Evolutionary conservation across 35 echinoderm and acorn worm genomes (phyloP), one percentile per base, ranked within the genome.

Genomic region (Acanthaster planci): DNA sequence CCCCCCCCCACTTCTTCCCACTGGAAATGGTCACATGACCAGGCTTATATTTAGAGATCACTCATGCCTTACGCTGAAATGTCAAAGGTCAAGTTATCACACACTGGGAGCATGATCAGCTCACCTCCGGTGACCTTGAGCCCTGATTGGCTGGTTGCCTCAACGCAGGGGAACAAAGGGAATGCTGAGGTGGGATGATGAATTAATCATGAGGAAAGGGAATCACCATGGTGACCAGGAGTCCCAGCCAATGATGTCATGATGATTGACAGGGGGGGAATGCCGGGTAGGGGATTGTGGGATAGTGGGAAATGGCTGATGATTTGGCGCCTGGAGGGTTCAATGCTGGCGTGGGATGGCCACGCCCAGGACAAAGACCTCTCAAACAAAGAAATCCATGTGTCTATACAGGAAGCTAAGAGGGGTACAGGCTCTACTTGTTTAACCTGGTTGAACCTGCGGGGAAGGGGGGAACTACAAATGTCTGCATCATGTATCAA

Each of bases 361-460:
- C 64, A 72, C 64, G 64, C 64, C 64, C 64, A 72, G 64, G 64
- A 72, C 64, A 72, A 72, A 72, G 64, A 72, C 64, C 64, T 72
- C 64, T 72, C 64, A 72, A 72, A 72, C 64, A 72, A 72, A 72
- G 64, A 72, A 72, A 72, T 72, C 26, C 64, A 72, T 72, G 64
- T 72, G 64, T 72, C 64, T 72, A 72, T 72, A 72, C 64, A 72
- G 64, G 64, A 72, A 72, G 64, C 23, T 31, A 26, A 72, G 64
- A 26, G 64, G 64, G 64, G 26, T 10, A 6, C 42, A 6, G 26
- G 64, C 21, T 10, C 29, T 29, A 26, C 22, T 29, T 72, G 22
- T 72, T 72, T 14, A 19, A 72, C 64, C 64, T 26, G 10, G 34
- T 26, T 34, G 10, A 72, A 72, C 64, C 64, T 72, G 64, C 1